These are phyloP conservation scores for Megalonaias nervosa DNA, from an alignment of 1,140 invertebrate species.

Conservation along the genomic window DNA sequence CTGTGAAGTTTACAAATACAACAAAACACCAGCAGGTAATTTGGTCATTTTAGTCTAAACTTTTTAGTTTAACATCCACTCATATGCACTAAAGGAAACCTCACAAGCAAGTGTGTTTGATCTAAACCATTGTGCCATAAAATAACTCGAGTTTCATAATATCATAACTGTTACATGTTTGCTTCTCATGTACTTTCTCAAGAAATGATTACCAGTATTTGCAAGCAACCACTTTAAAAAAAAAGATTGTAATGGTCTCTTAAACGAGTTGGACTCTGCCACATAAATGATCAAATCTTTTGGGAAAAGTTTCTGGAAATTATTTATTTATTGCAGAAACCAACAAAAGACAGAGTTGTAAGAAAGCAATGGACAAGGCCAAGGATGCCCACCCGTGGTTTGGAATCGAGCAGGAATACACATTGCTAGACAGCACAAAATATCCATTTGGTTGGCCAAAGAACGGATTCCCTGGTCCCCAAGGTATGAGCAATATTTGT, in stretches of 20 bases:
- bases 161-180: not conserved
- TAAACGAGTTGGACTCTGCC: not conserved
- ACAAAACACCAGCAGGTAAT: constrained; percentile 80
- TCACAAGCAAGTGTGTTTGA: no score
- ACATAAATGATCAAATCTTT: not conserved
- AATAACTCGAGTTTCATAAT: no score
- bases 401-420: constrained; percentile 95
- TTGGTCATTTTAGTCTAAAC: not conserved
- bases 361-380: constrained; percentile 81
- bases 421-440: constrained; percentile 87
- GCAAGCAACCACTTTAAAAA: not conserved
- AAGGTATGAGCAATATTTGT: constrained; percentile 62
- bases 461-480: constrained; percentile 91
- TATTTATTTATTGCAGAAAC: constrained; percentile 69
- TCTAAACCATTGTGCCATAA: no score
- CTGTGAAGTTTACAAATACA: constrained; percentile 84
- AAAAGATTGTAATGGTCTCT: no score
- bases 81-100: no score
- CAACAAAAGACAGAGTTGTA: constrained; percentile 84
- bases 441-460: constrained; percentile 96
- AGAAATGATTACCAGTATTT: not conserved
- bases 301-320: no score
- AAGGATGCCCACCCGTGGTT: constrained; percentile 89
- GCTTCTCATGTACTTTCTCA: not conserved
- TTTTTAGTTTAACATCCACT: no score